These are phyloP conservation scores for Psittacara wagleri DNA, from an alignment of 2,113 vertebrate species.

Conservation along the genomic window DNA sequence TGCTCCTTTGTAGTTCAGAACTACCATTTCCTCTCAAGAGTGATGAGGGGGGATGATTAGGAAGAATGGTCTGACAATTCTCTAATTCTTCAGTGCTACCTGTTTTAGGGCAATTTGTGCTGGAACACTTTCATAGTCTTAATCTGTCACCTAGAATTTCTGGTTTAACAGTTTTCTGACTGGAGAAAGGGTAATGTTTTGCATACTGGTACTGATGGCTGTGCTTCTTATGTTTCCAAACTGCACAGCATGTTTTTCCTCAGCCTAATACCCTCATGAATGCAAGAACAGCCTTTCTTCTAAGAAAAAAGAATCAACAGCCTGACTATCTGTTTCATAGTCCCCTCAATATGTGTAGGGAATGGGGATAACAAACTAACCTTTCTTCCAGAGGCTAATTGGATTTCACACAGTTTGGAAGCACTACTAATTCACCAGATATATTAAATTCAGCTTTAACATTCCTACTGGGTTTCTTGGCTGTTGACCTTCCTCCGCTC, in stretches of 20 bases:
- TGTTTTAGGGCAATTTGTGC: background rate
- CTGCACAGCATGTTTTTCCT: background rate
- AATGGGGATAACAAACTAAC: conserved; percentile 46
- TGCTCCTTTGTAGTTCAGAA: background rate
- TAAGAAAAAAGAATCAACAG: conserved; percentile 11
- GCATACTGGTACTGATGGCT: background rate
- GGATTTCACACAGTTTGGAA: conserved; percentile 64
- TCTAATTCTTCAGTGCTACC: background rate
- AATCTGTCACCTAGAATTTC: background rate
- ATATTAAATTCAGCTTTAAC: conserved; percentile 38
- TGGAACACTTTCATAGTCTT: background rate
- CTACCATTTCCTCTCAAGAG: background rate
- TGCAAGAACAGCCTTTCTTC: conserved; percentile 33
- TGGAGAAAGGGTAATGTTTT: background rate
- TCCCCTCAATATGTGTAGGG: background rate
- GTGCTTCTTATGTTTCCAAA: background rate
- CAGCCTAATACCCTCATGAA: background rate
- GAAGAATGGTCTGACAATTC: background rate
- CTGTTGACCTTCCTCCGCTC: background rate
- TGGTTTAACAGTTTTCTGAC: background rate
- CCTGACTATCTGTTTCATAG: conserved; percentile 16
- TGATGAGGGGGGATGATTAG: background rate
- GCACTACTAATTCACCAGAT: conserved; percentile 35
- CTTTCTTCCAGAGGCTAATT: conserved; percentile 62
- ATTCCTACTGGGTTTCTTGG: conserved; percentile 17